Percentiles rank a stretch among this genome's conserved stretches.
phyloP scores from a whole-genome alignment of 2,113 vertebrate genomes.

The Laticauda laticaudata region DNA sequence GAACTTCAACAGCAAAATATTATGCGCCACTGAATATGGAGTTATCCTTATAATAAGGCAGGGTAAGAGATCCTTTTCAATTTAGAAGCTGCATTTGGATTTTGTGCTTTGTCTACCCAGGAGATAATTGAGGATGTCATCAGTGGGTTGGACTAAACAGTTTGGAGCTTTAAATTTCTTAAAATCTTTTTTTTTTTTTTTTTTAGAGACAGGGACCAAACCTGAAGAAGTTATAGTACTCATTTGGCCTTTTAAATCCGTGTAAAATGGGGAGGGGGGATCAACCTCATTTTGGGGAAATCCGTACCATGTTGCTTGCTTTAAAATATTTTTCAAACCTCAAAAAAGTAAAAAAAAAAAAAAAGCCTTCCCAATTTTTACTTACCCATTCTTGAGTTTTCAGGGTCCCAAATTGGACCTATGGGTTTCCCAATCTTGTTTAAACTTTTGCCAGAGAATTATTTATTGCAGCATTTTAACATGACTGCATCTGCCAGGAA shows the following conservation, averaged over 20 bases:
- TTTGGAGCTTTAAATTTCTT: neutral
- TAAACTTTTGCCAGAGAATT: neutral
- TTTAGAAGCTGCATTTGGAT: neutral
- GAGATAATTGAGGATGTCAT: neutral
- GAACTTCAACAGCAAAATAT: neutral
- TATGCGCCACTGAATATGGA: neutral
- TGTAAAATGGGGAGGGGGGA: neutral
- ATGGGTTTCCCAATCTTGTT: neutral
- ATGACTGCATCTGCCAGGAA: neutral
- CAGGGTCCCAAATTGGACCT: neutral
- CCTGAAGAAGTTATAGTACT: neutral
- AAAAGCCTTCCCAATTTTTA: neutral
- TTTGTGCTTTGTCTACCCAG: neutral
- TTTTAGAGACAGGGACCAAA: neutral
- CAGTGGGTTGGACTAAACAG: neutral
- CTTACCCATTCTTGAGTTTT: neutral
- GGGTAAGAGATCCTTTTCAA: neutral
- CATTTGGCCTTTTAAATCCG: neutral
- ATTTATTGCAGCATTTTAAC: neutral
- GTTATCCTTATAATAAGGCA: neutral
- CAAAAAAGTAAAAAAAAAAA: neutral
- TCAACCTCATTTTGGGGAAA: neutral
- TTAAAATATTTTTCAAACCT: neutral
- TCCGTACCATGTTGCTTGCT: neutral
- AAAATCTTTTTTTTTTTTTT: neutral